These are phyloP conservation scores for Rhodinocichla rosea DNA, from an alignment of 2,113 vertebrate species.

Conservation along the genomic window DNA sequence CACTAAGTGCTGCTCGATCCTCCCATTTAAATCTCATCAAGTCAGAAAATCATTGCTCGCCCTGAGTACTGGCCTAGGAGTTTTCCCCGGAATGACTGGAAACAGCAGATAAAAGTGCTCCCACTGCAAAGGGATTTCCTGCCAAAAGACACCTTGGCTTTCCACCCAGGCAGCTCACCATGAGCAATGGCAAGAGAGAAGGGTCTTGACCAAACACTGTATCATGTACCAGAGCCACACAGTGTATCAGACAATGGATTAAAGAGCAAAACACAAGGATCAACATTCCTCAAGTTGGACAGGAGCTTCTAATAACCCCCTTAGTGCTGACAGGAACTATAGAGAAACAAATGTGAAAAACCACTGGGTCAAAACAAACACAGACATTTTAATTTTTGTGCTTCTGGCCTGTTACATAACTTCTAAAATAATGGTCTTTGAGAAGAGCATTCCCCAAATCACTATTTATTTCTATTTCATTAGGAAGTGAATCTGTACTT, in stretches of 20 bases:
- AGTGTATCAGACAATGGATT: neutral
- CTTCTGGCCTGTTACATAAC: neutral
- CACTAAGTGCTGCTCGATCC: neutral
- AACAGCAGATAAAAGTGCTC: neutral
- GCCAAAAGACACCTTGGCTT: neutral
- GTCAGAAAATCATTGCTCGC: neutral
- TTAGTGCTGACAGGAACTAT: neutral
- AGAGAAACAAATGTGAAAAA: neutral
- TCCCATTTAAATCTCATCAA: neutral
- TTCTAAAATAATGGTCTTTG: neutral
- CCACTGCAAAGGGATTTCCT: neutral
- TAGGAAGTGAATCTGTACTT: neutral
- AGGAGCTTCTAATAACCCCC: neutral
- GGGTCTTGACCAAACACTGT: fast-evolving
- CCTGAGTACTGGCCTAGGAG: neutral
- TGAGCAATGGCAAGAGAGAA: neutral
- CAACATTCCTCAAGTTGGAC: neutral
- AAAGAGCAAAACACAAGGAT: neutral
- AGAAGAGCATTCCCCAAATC: neutral
- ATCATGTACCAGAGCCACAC: neutral
- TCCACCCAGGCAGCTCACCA: neutral
- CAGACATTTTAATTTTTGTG: neutral
- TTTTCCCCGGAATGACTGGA: neutral
- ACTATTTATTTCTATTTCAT: neutral
- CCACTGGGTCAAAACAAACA: neutral